phyloP scores from a whole-genome alignment of 2,888 invertebrate genomes.

The Amorpha juglandis region DNA sequence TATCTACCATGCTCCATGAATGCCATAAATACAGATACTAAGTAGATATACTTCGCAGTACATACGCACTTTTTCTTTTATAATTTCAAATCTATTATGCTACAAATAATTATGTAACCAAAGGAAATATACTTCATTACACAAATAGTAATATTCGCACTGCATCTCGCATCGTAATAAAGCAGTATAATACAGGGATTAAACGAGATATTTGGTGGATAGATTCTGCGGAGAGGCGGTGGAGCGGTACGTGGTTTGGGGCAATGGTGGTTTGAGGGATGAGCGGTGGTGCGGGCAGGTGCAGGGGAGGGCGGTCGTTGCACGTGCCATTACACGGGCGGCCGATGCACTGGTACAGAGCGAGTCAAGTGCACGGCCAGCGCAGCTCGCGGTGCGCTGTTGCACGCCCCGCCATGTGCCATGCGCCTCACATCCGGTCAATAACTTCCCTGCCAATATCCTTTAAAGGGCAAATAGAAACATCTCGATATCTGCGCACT shows the following conservation, averaged over 20 bases:
- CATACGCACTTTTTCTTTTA: no score
- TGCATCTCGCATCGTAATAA: slow-evolving; percentile 6
- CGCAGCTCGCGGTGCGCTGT: slow-evolving; percentile 59
- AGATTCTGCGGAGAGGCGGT: slow-evolving; percentile 33
- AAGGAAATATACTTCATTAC: background rate
- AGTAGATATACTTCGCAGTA: no score
- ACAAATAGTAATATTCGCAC: background rate
- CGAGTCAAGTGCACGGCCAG: slow-evolving; percentile 80
- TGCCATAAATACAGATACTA: no score
- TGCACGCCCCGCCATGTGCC: slow-evolving; percentile 68
- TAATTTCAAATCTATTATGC: background rate
- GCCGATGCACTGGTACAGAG: slow-evolving; percentile 69
- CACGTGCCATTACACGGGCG: slow-evolving; percentile 57
- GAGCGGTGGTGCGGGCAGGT: slow-evolving; percentile 36
- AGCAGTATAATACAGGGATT: slow-evolving; percentile 35
- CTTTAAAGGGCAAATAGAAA: slow-evolving; percentile 28
- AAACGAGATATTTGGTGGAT: slow-evolving; percentile 37
- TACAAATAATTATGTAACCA: background rate
- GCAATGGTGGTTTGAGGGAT: slow-evolving; percentile 35
- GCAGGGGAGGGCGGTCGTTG: slow-evolving; percentile 48
- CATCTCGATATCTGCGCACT: slow-evolving; percentile 23
- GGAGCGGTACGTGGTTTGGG: slow-evolving; percentile 30
- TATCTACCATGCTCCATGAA: no score
- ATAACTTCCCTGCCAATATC: slow-evolving; percentile 53
- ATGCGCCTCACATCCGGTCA: slow-evolving; percentile 70